Conservation (phyloP, 2,113 vertebrate genomes). For the Fregata magnificens region DNA sequence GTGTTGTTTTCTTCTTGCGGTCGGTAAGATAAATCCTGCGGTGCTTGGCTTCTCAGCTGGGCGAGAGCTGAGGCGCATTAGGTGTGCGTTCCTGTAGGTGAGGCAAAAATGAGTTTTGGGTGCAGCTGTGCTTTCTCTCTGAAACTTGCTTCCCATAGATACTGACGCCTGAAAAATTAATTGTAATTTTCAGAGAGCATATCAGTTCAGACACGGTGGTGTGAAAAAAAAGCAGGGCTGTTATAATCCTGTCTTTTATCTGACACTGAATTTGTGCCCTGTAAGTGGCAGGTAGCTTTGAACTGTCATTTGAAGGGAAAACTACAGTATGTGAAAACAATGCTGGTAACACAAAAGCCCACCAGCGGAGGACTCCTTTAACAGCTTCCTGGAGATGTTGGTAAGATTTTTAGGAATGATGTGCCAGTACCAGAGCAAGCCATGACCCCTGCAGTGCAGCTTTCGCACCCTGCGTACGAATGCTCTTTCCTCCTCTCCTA, state of each 20-base stretch:
- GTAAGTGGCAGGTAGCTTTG: not conserved
- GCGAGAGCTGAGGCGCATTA: not conserved
- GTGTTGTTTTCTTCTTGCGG: not conserved
- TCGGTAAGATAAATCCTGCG: fast-evolving
- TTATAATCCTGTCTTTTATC: not conserved
- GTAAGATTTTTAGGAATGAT: not conserved
- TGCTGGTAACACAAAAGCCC: not conserved
- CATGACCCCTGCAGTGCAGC: not conserved
- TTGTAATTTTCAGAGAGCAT: not conserved
- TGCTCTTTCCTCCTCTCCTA: not conserved
- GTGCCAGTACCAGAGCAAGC: not conserved
- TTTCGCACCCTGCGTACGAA: not conserved
- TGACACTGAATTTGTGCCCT: fast-evolving
- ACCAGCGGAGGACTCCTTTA: not conserved
- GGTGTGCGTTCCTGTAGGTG: not conserved
- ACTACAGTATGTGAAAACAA: not conserved
- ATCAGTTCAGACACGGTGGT: not conserved
- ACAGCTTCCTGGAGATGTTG: not conserved
- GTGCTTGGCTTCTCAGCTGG: not conserved
- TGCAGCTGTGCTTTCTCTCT: not conserved
- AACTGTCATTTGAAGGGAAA: not conserved
- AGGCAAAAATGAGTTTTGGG: not conserved
- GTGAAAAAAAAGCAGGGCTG: not conserved
- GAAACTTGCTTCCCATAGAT: not conserved
- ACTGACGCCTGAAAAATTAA: not conserved